Conservation (phyloP, 2,113 vertebrate genomes). For the Hassar affinis region DNA sequence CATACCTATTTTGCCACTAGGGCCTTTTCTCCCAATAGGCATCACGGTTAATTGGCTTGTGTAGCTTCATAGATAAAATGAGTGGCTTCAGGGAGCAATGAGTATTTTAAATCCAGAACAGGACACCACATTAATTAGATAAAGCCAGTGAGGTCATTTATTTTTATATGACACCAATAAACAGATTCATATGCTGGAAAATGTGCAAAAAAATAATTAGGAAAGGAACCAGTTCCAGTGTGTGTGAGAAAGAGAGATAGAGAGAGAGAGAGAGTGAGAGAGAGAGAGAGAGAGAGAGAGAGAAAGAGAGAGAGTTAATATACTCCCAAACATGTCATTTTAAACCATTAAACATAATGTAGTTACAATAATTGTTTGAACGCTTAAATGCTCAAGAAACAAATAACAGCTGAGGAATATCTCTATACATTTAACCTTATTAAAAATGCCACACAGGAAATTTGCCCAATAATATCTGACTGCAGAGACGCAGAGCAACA, state of each 20-base stretch:
- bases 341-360: background rate
- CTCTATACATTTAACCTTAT: background rate
- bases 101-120: conserved; percentile 47
- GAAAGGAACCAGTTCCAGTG: background rate
- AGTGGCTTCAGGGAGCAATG: conserved; percentile 25
- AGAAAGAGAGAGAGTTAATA: background rate
- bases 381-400: no score
- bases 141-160: conserved; percentile 38
- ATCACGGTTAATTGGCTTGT: conserved; percentile 56
- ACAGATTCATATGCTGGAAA: conserved; percentile 37
- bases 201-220: conserved; percentile 9
- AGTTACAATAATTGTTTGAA: background rate
- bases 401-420: background rate
- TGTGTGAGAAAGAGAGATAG: background rate
- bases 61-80: conserved; percentile 51
- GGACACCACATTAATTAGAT: conserved; percentile 43
- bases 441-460: background rate
- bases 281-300: background rate
- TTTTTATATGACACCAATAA: conserved; percentile 48
- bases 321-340: background rate
- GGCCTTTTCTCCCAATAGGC: conserved; percentile 36
- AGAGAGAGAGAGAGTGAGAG: background rate
- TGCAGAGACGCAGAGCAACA: no score
- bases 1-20: conserved; percentile 35
- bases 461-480: no score